phyloP scores from a whole-genome alignment of 2,888 invertebrate species.

The Cryptocephalus primarius region DNA sequence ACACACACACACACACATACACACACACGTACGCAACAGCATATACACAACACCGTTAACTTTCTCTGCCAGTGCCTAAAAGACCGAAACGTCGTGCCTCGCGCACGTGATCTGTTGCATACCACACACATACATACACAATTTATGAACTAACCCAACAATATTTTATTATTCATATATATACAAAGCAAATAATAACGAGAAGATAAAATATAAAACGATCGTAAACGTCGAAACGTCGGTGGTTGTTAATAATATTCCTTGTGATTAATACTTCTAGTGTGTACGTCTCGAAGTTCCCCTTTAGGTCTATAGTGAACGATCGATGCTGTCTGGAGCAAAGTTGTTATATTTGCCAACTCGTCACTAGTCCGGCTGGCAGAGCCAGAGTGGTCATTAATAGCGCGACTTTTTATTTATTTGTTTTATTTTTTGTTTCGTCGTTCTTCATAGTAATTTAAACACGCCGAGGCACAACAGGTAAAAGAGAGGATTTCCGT shows the following conservation, averaged over 20 bases:
- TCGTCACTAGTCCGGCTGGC: constrained; percentile 24
- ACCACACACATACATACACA: constrained; percentile 11
- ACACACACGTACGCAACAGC: too few relatives aligned
- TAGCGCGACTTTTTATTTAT: constrained; percentile 8
- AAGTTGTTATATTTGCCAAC: constrained; percentile 23
- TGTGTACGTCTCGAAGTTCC: constrained; percentile 17
- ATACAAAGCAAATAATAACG: background rate
- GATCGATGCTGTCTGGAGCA: constrained; percentile 32
- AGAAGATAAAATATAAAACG: too few relatives aligned
- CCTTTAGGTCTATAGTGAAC: constrained; percentile 20
- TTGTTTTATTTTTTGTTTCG: constrained; percentile 6
- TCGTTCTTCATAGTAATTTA: background rate
- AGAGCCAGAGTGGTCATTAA: constrained; percentile 13
- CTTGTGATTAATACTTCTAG: constrained; percentile 2
- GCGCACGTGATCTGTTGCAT: constrained; percentile 14
- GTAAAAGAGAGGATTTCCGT: constrained; percentile 17
- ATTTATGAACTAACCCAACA: constrained; percentile 7
- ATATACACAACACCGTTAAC: constrained; percentile 8
- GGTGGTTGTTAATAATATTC: too few relatives aligned
- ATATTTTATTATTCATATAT: constrained; percentile 7
- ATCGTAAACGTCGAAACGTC: too few relatives aligned
- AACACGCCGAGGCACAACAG: constrained; percentile 26
- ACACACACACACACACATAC: too few relatives aligned
- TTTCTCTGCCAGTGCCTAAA: constrained; percentile 13
- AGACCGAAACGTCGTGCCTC: constrained; percentile 3